A percentile compares a stretch with the other conserved stretches of the same genome.
Conservation (phyloP, 2,113 vertebrate genomes). For the Microcebus griseorufus region DNA sequence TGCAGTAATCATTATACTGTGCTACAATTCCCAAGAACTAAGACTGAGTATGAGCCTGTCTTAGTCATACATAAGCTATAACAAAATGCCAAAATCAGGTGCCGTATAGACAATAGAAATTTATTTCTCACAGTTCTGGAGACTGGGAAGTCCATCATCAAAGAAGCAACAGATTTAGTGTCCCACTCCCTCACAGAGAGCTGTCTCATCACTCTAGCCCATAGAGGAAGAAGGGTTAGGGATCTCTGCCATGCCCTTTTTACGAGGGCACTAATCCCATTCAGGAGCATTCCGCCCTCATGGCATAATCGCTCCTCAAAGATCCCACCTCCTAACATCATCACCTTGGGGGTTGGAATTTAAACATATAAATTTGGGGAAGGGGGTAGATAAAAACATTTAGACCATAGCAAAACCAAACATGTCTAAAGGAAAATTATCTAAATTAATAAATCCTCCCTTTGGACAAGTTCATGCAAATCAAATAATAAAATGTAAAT, state of each 20-base stretch:
- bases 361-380: not conserved
- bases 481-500: not conserved
- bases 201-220: not conserved
- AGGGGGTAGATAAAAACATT: rapidly evolving
- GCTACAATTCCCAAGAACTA: not conserved
- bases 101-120: not conserved
- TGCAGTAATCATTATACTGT: not conserved
- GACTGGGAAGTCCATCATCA: not conserved
- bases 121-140: not conserved
- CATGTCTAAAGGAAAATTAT: not conserved
- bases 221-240: not conserved
- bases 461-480: not conserved
- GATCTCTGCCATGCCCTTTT: too few species aligned
- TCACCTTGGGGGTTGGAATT: not conserved
- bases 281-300: too few species aligned
- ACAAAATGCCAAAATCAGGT: not conserved
- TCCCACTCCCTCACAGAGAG: not conserved
- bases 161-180: not conserved
- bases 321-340: not conserved
- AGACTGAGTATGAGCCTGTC: not conserved
- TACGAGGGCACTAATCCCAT: not conserved
- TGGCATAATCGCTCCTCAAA: not conserved
- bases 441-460: not conserved
- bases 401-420: not conserved
- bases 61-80: not conserved